Base-by-base conservation (phyloP, 2,113 vertebrate genomes). In the Rana temporaria region DNA sequence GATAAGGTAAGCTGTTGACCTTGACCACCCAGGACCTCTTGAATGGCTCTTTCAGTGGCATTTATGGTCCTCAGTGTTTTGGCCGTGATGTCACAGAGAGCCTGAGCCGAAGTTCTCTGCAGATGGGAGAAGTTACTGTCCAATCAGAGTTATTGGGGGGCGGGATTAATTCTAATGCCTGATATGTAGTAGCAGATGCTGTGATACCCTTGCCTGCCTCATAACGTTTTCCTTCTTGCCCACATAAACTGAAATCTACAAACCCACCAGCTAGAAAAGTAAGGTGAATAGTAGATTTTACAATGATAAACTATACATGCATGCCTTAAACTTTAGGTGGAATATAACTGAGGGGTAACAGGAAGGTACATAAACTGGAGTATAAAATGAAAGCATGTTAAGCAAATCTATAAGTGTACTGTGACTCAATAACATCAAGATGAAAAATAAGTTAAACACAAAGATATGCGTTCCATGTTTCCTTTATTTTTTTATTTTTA, bases 51-150 rank as follows among this genome's bases (percentile, higher is more conserved):
- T 92, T 96, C 95, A 81, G 91, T 94, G 87, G 93, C 89, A 42
- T 95, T 96, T 91, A 96, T 90, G 87, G 94, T 94, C 92, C 94
- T 94, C 90, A 95, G 89, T 73, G 90, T 90, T 92, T 94, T 91
- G 86, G 89, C 92, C 48, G 94, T 95, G 92, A 96, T 95, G 91
- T 96, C 92, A 19, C 95, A 96, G 87, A 97, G 91, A 91, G 92
- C 95, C 70, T 91, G 91, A 6, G 93, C 94, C 0, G 90, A 91
- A 0, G 91, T 94, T 91, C 91, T 95, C 95, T 95, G 94, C 0
- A 9, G 90, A 93, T 78, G 79, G 79, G 69, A 73, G 79, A 82
- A 73, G 59, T 20, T 64, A 81, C 20, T 17, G 22, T 73, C 69
- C 79, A 72, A 30, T 73, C 68, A 81, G 69, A 72, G 16, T 16